Base-by-base conservation (phyloP, 2,888 invertebrate genomes). In the Nymphalis polychloros region DNA sequence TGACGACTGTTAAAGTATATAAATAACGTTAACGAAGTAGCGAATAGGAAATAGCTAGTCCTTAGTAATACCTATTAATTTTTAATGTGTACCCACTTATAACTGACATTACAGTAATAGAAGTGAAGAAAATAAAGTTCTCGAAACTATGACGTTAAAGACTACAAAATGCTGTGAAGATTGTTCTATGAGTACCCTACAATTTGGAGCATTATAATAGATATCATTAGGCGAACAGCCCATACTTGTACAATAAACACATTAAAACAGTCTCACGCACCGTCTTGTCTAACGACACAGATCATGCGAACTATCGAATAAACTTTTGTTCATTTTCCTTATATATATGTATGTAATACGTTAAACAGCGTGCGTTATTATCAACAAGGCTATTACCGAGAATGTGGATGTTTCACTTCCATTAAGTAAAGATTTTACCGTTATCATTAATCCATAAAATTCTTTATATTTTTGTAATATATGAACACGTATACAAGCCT, bases 241-340 rank as follows among this genome's bases (percentile, higher is more conserved):
- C 70, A 76, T 77, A 70, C 78, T 77, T 73, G 71, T 79, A 79
- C 75, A 78, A 79, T 78, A 79, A 71, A 74, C 59, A 68, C 76
- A 73, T 72, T 62, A 27, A 69, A 73, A 71, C 68, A 71, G 72
- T 70, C 68, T 69, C 79, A 81, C 81, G 82, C 84, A 80, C 78
- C 65, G 65, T 71, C 68, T 66, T 61, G 35, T 69, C 73, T 84
- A 84, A 84, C 81, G 84, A 83, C 75, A 71, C 62, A 70, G 76
- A 79, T 78, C 82, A 84, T 83, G 84, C 83, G 78, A 84, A 69
- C 71, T 71, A 64, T 72, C 72, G 69, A 67, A 63, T 52, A 46
- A 55, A 69, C 53, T 64, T 67, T 71, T 68, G 47, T 60, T 59
- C 68, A 49, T 69, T 23, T 65, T 67, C 57, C 48, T 67, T 62